Evolutionary conservation across 2,888 invertebrate species (phyloP), one percentile per base, ranked within the genome.

Genomic region (Podotricha telesiphe): DNA sequence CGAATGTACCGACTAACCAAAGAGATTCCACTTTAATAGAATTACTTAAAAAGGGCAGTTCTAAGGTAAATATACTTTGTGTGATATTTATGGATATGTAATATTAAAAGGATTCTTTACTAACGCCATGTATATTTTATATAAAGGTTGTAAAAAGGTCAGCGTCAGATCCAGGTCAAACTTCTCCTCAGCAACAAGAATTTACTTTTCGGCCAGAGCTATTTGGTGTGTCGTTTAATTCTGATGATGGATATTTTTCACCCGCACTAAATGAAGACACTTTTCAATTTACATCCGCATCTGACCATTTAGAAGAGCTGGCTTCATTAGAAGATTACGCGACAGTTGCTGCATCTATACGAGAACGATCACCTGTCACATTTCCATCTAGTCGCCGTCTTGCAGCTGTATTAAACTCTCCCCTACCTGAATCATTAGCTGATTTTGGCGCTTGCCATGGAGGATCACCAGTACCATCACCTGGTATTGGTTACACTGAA

Each of bases 391-490:
- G 95, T 82, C 95, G 96, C 70, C 95, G 96, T 74, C 92, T 96
- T 13, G 96, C 96, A 82, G 96, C 96, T 1, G 95, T 96, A 28
- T 92, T 96, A 34, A 96, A 96, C 84, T 96, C 96, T 17, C 96
- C 96, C 0, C 86, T 97, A 59, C 96, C 96, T 2, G 96, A 97
- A 87, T 96, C 96, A 70, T 86, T 96, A 76, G 96, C 97, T 22
- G 96, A 97, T 86, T 96, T 97, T 85, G 96, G 96, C 79, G 96
- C 97, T 71, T 96, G 96, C 84, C 96, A 96, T 86, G 94, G 94
- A 47, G 93, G 92, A 15, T 91, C 91, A 19, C 91, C 91, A 5
- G 89, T 91, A 3, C 86, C 86, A 5, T 93, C 93, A 71, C 96
- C 96, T 10, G 89, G 91, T 10, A 87, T 93, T n/a, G 86, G 86